A percentile compares a stretch with the other conserved stretches of the same genome.
These are phyloP conservation scores for Bombus ignitus DNA, from an alignment of 1,140 invertebrate genomes.

Conservation along the genomic window DNA sequence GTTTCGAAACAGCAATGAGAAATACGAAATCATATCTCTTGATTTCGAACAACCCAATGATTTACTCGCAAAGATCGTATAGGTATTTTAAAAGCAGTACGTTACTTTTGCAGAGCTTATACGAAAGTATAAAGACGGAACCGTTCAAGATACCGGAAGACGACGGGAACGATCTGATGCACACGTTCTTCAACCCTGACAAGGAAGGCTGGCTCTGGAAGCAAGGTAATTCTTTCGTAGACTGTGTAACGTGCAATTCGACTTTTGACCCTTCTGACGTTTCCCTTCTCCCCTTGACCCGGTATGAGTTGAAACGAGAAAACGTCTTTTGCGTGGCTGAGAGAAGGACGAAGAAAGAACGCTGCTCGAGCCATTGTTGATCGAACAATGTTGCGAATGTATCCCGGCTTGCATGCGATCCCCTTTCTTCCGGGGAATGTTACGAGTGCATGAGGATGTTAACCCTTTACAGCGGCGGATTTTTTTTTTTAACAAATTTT, in stretches of 20 bases:
- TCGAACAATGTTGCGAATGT: conserved; percentile 15
- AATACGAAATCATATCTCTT: no score
- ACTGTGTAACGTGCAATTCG: not conserved
- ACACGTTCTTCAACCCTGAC: conserved; percentile 99
- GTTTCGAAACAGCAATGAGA: not conserved
- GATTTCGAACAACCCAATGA: not conserved
- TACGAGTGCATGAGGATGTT: conserved; percentile 27
- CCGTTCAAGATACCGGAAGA: conserved; percentile 99
- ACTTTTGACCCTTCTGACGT: not conserved
- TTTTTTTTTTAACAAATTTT: not conserved
- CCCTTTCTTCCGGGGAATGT: not conserved
- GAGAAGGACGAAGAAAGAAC: conserved; percentile 14
- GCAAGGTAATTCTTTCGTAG: conserved; percentile 87
- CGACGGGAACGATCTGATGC: conserved; percentile 99
- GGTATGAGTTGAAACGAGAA: conserved; percentile 25
- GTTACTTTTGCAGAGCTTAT: conserved; percentile 89
- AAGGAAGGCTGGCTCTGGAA: conserved; percentile 99
- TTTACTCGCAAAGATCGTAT: not conserved
- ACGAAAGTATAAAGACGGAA: conserved; percentile 99
- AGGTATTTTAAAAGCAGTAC: not conserved
- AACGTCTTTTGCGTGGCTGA: conserved; percentile 14
- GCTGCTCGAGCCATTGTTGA: not conserved
- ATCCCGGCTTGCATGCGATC: not conserved
- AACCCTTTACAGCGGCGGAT: conserved; percentile 26
- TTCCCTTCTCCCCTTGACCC: conserved; percentile 26